A percentile compares a stretch with the other conserved stretches of the same genome.
Evolutionary conservation across 2,888 invertebrate genomes (phyloP).

Genomic region (Anthophora plumipes): DNA sequence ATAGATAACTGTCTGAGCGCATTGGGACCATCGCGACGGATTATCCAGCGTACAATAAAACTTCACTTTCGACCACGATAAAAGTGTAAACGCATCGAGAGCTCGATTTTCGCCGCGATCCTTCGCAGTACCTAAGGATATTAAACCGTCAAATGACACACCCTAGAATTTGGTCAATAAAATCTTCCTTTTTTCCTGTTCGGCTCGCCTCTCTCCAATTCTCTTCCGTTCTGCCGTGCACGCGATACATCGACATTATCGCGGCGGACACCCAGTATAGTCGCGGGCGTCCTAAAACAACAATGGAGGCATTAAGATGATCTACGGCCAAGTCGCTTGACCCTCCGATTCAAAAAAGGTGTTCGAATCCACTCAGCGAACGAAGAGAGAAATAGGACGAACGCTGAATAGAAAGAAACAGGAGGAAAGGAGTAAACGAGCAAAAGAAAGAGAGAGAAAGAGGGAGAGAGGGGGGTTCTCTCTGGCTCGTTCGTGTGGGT

Average conservation of each 20-base stretch:
- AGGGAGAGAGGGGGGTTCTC: conserved; percentile 33
- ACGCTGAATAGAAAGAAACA: conserved; percentile 29
- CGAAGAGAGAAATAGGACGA: conserved; percentile 60
- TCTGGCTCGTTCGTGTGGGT: conserved; percentile 75
- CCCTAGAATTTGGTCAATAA: conserved; percentile 70
- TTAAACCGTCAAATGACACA: conserved; percentile 56
- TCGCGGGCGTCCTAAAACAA: conserved; percentile 83
- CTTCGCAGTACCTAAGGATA: conserved; percentile 40
- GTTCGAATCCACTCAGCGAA: conserved; percentile 80
- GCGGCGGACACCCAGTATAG: conserved; percentile 79
- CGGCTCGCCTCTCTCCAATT: neutral
- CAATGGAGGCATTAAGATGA: conserved; percentile 84
- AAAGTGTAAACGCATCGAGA: conserved; percentile 34
- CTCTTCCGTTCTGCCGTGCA: conserved; percentile 53
- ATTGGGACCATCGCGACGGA: conserved; percentile 19
- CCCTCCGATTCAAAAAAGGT: conserved; percentile 84
- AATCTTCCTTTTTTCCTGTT: conserved; percentile 34
- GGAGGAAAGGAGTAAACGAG: conserved; percentile 50
- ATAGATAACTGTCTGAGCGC: conserved; percentile 15
- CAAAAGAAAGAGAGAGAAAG: conserved; percentile 53
- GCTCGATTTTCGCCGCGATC: conserved; percentile 22
- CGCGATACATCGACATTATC: conserved; percentile 76
- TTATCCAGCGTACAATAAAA: conserved; percentile 53
- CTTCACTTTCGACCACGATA: conserved; percentile 56
- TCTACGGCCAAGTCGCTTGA: conserved; percentile 84